Base-by-base conservation (phyloP, 2,113 vertebrate species). In the Thinocorus orbignyianus region DNA sequence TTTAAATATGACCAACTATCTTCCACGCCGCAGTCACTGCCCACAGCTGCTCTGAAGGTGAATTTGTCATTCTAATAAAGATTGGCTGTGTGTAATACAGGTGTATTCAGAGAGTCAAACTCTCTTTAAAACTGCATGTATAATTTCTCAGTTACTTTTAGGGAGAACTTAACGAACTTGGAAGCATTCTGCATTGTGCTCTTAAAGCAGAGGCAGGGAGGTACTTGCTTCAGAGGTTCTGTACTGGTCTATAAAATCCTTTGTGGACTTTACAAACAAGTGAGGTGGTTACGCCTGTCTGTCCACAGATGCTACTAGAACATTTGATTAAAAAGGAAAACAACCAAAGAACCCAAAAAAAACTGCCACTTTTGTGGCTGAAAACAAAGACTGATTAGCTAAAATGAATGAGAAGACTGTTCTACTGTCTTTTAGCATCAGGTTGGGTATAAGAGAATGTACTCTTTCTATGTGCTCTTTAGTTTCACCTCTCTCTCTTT, bases 1-100 rank as follows among this genome's bases (percentile, higher is more conserved):
- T 97, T 93, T 95, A 84, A 95, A 66, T 61, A 44, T 79, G 89
- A 85, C 81, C 90, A 22, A 66, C n/a, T 66, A 12, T 35, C 16
- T 96, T 77, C 31, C 37, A 52, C 39, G 48, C 42, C 20, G 24
- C 28, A 39, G 69, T 71, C 76, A 18, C 35, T 35, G 55, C 33
- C 51, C 16, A 4, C 23, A 48, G 88, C 44, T 57, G 68, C 49
- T 83, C 39, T 83, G 44, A 76, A 65, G 74, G 57, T 49, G 52
- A 81, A 81, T 91, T 94, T 71, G 33, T 72, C 92, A 39, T 79
- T 85, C 35, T 79, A 52, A 64, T 81, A 57, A 79, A 81, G 84
- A 65, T 3, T 7, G 69, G 5, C 41, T 10, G 17, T 65, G 28
- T 74, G 5, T 58, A 37, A 24, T 33, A 51, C 20, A 58, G 17